Evolutionary conservation across 1,140 invertebrate species (phyloP), one percentile per base, ranked within the genome.

Genomic region (Papilio machaon): DNA sequence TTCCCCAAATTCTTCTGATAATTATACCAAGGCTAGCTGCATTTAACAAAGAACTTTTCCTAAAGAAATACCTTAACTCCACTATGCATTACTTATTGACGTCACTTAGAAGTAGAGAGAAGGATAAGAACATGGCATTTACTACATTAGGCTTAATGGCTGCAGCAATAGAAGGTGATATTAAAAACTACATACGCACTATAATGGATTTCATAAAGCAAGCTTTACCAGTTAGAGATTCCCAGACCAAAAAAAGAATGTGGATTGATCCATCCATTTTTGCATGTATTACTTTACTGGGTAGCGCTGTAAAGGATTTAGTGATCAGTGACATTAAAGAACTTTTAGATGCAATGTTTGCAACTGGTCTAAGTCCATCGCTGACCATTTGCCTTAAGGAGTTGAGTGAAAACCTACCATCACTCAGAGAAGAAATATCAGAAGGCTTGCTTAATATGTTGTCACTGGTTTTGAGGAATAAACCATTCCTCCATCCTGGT

Each of bases 1-100:
- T 99, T 47, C 98, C 99, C 87, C 97, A 98, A 88, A 96, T 97
- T 1, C 91, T 99, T 11, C 95, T 99, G 80, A 97, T 97, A 35
- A 96, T 99, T 60, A 95, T 99, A 82, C 99, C 99, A n/a, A 95
- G 99, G 79, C 92, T 99, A n/a, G 98, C 98, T 9, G 98, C 98
- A 15, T 99, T 99, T 85, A 97, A 98, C 91, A 97, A 97, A 79
- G 96, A 97, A n/a, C 96, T 96, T 52, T 99, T 99, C 86, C 95
- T 97, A 2, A 95, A 95, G 54, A 96, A 98, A 85, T 97, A 99
- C 94, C 94, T 99, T 3, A 96, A 95, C 19, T 96, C 96, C 1
- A 97, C 97, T 2, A 96, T 99, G 90, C 95, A 95, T 77, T 98
- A 99, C 91, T 95, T 99, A 52, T 91, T 99, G 74, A 93, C 94